A percentile compares a stretch with the other conserved stretches of the same genome.
Conservation (phyloP, 1,140 invertebrate species). For the Muscidifurax raptorellus region DNA sequence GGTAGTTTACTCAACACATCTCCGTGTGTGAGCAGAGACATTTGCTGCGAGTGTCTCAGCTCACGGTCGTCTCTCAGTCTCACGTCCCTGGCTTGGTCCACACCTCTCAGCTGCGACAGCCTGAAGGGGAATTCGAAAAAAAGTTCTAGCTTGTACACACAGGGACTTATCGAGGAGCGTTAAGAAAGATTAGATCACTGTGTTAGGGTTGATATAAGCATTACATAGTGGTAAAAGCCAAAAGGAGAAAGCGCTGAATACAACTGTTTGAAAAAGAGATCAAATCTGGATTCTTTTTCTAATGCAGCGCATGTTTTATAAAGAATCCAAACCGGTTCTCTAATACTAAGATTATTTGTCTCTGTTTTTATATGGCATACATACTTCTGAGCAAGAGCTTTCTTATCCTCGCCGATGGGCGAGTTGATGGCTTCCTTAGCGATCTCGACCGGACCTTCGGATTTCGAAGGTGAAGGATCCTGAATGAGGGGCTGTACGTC, state of each 20-base stretch:
- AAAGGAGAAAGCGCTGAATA: background rate
- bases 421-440: constrained; percentile 69
- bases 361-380: constrained; percentile 44
- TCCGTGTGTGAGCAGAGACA: constrained; percentile 82
- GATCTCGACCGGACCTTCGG: constrained; percentile 68
- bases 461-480: constrained; percentile 63
- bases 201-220: background rate
- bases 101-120: constrained; percentile 83
- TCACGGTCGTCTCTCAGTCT: constrained; percentile 84
- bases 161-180: constrained; percentile 38
- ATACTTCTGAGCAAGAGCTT: constrained; percentile 71
- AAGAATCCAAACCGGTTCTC: background rate
- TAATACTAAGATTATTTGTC: background rate
- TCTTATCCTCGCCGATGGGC: constrained; percentile 65
- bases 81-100: constrained; percentile 83
- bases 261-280: no score
- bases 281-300: background rate
- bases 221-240: background rate
- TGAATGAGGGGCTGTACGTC: constrained; percentile 55
- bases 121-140: constrained; percentile 70
- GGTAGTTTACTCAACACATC: constrained; percentile 82
- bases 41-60: constrained; percentile 81
- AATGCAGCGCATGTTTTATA: background rate
- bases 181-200: background rate
- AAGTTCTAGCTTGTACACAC: constrained; percentile 67